Conservation (phyloP, 2,888 invertebrate genomes). For the Catocala nupta region DNA sequence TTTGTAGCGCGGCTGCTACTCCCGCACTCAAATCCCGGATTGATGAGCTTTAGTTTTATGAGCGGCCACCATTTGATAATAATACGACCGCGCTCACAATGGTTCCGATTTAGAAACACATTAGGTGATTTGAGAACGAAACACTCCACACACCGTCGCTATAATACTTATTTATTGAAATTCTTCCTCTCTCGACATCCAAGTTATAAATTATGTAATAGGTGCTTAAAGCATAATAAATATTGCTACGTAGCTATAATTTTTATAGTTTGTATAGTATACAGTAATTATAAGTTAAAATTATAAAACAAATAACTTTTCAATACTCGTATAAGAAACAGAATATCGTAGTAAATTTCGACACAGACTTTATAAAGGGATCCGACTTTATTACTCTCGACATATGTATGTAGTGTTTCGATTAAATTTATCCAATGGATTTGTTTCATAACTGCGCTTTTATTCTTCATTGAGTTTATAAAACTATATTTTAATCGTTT, state of each 20-base stretch:
- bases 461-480: too few species aligned
- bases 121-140: constrained; percentile 42
- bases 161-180: constrained; percentile 32
- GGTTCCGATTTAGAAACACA: constrained; percentile 54
- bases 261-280: background rate
- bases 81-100: constrained; percentile 46
- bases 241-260: background rate
- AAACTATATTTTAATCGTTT: too few species aligned
- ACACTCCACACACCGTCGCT: constrained; percentile 20
- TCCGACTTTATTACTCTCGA: too few species aligned
- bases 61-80: constrained; percentile 49
- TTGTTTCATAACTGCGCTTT: too few species aligned
- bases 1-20: constrained; percentile 27
- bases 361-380: too few species aligned
- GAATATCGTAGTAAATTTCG: too few species aligned
- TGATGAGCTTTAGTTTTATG: constrained; percentile 65
- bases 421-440: too few species aligned
- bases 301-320: too few species aligned
- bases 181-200: constrained; percentile 16
- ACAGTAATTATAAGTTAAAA: too few species aligned
- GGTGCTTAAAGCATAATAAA: background rate
- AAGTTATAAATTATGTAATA: constrained; percentile 8
- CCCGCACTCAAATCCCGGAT: constrained; percentile 49
- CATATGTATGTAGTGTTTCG: too few species aligned
- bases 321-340: background rate